Evolutionary conservation across 2,888 invertebrate species (phyloP).

Genomic region (Vanessa cardui): DNA sequence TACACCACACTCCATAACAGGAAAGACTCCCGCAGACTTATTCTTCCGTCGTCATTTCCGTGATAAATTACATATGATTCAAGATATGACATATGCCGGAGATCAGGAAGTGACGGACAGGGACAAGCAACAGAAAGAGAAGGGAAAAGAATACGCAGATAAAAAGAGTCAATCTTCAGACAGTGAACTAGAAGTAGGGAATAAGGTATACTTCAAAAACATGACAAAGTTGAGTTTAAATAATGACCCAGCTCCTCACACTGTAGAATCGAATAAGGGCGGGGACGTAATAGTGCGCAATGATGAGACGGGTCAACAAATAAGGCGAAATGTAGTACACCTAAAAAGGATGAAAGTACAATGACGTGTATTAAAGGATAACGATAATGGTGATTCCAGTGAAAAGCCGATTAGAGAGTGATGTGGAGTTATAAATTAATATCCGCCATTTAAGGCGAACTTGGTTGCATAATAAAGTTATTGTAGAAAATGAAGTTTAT

Average conservation of each 20-base stretch:
- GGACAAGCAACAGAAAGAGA: slow-evolving; percentile 34
- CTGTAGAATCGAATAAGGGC: neutral
- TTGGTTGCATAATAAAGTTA: neutral
- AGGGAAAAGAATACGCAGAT: slow-evolving; percentile 36
- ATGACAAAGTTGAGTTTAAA: slow-evolving; percentile 23
- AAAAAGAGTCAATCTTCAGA: slow-evolving; percentile 29
- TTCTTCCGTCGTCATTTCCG: slow-evolving; percentile 34
- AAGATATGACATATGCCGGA: slow-evolving; percentile 18
- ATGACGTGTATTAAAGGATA: slow-evolving; percentile 17
- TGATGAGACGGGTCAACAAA: slow-evolving; percentile 15
- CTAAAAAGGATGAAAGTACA: slow-evolving; percentile 31
- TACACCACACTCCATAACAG: slow-evolving; percentile 38
- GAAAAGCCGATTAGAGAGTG: neutral
- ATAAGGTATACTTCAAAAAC: slow-evolving; percentile 37
- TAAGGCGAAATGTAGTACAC: slow-evolving; percentile 24
- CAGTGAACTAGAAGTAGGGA: slow-evolving; percentile 19
- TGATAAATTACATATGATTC: slow-evolving; percentile 36
- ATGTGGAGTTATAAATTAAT: neutral
- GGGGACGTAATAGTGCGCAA: slow-evolving; percentile 17
- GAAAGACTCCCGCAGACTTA: slow-evolving; percentile 39
- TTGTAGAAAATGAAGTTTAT: neutral
- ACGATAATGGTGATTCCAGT: neutral
- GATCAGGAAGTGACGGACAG: slow-evolving; percentile 32
- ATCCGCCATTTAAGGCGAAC: neutral
- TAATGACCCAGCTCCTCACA: slow-evolving; percentile 19